phyloP scores from a whole-genome alignment of 2,113 vertebrate genomes.

The Dolichallabes microphthalmus region DNA sequence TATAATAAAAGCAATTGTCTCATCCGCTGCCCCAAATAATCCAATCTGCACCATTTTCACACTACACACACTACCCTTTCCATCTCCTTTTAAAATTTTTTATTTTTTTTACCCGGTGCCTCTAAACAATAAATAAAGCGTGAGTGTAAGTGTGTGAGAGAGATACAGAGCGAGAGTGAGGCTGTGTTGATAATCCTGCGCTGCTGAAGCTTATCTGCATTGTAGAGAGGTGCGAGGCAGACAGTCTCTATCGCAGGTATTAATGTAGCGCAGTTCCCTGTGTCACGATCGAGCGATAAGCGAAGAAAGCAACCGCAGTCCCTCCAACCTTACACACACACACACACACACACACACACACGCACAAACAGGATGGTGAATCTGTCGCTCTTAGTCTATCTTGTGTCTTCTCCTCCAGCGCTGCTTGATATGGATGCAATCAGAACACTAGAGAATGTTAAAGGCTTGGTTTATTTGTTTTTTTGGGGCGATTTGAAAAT shows the following conservation, averaged over 20 bases:
- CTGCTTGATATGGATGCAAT: conserved; percentile 17
- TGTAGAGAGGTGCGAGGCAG: conserved; percentile 61
- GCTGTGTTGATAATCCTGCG: conserved; percentile 56
- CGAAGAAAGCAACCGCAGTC: conserved; percentile 47
- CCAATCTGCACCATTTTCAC: background rate
- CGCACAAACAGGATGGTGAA: conserved; percentile 24
- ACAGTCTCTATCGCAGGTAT: conserved; percentile 63
- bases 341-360: conserved; percentile 42
- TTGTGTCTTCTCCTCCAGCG: conserved; percentile 9
- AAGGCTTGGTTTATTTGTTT: background rate
- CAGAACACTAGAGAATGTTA: background rate
- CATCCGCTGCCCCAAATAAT: background rate
- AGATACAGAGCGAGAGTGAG: conserved; percentile 41
- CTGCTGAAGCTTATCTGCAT: conserved; percentile 63
- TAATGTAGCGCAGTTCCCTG: conserved; percentile 64
- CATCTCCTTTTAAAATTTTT: background rate
- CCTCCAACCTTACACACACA: conserved; percentile 36
- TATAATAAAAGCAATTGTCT: conserved; percentile 20
- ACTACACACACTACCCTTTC: background rate
- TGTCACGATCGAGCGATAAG: conserved; percentile 61
- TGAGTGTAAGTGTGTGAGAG: conserved; percentile 49
- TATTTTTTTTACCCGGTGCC: conserved; percentile 28
- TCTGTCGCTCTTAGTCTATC: conserved; percentile 29
- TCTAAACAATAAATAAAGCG: conserved; percentile 57
- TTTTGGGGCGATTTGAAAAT: background rate